Evolutionary conservation across 2,797 vertebrate genomes (phyloP).

Genomic region (Carduelis carduelis): DNA sequence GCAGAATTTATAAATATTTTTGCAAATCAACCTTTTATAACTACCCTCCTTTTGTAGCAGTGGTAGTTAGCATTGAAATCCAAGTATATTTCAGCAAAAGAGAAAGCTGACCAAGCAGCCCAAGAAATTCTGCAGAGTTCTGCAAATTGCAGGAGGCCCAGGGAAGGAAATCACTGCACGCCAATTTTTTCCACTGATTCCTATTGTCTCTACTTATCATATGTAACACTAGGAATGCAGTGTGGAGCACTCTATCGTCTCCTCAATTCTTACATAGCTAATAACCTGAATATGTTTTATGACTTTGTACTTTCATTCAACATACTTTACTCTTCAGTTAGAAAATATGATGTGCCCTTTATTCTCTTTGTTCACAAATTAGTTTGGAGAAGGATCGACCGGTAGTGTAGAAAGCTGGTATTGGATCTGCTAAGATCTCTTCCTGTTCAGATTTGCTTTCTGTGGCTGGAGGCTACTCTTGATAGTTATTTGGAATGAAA

Average conservation of each 20-base stretch:
- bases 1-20: constrained; percentile 53
- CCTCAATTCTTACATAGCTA: background rate
- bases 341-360: constrained; percentile 58
- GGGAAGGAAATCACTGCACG: constrained; percentile 28
- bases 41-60: constrained; percentile 16
- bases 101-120: constrained; percentile 48
- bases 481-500: constrained; percentile 62
- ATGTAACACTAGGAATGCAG: background rate
- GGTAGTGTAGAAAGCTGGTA: constrained; percentile 35
- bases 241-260: background rate
- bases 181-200: constrained; percentile 40
- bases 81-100: constrained; percentile 42
- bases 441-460: constrained; percentile 59
- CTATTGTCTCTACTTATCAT: constrained; percentile 39
- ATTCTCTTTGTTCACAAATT: constrained; percentile 67
- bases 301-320: constrained; percentile 39
- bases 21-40: constrained; percentile 52
- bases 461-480: constrained; percentile 63
- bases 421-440: constrained; percentile 65
- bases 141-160: constrained; percentile 42
- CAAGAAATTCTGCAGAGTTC: constrained; percentile 54
- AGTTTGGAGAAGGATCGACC: constrained; percentile 56
- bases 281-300: constrained; percentile 40
- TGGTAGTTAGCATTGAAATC: constrained; percentile 35
- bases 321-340: constrained; percentile 53